These are phyloP conservation scores for Myotis davidii DNA, from an alignment of 2,113 vertebrate species.

Conservation along the genomic window DNA sequence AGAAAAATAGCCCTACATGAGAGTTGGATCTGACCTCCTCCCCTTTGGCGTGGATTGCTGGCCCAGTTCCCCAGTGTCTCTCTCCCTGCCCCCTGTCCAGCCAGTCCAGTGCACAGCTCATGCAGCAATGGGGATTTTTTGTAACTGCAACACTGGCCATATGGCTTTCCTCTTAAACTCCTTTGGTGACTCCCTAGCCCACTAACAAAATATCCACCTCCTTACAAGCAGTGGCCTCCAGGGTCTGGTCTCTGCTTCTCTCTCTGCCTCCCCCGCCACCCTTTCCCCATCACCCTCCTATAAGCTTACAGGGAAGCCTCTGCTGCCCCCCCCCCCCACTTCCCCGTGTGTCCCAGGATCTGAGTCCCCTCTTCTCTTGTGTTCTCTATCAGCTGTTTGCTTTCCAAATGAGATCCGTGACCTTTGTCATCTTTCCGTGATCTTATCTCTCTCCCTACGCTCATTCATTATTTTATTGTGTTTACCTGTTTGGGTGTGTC, in stretches of 20 bases:
- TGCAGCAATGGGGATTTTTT: background rate
- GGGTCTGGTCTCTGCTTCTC: background rate
- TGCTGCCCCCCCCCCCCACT: accelerated
- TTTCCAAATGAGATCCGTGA: background rate
- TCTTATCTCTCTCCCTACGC: background rate
- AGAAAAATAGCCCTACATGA: background rate
- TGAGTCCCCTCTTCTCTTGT: background rate
- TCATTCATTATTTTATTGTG: background rate
- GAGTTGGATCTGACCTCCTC: background rate
- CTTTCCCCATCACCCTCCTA: background rate
- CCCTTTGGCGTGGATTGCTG: background rate
- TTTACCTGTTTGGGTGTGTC: conserved; percentile 40
- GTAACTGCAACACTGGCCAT: accelerated
- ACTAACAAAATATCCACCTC: too few species aligned
- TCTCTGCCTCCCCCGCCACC: background rate
- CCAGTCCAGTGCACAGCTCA: too few species aligned
- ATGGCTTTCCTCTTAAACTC: background rate
- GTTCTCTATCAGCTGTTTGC: background rate
- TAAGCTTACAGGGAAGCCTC: accelerated
- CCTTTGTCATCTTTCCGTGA: background rate
- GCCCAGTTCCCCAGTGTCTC: too few species aligned
- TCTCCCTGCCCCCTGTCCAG: background rate
- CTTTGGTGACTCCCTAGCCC: background rate
- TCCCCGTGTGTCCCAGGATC: background rate
- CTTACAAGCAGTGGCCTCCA: background rate